These are phyloP conservation scores for Paramormyrops kingsleyae DNA, from an alignment of 2,113 vertebrate genomes.

Conservation along the genomic window DNA sequence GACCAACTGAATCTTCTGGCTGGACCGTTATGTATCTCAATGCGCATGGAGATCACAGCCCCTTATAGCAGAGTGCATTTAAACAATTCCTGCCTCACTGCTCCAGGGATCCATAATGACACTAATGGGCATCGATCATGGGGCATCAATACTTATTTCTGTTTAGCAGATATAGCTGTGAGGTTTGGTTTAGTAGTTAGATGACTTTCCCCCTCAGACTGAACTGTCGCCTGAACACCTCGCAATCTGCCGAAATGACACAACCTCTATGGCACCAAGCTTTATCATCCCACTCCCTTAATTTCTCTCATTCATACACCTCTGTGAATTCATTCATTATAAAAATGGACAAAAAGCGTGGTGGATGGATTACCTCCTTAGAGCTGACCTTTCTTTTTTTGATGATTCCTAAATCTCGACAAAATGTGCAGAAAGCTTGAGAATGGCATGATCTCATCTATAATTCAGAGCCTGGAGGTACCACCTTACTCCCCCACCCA, in stretches of 20 bases:
- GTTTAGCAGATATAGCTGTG: not conserved
- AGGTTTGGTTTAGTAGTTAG: not conserved
- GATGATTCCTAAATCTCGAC: not conserved
- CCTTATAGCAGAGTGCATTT: not conserved
- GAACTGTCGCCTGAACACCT: not conserved
- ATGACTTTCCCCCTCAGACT: not conserved
- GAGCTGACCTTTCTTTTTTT: not conserved
- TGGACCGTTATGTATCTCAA: not conserved
- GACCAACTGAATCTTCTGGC: not conserved
- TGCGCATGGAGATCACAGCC: not conserved
- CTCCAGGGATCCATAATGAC: not conserved
- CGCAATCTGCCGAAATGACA: not conserved
- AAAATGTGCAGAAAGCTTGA: not conserved
- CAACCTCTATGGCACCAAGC: not conserved
- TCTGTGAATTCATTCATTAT: not conserved
- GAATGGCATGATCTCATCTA: slow-evolving; percentile 7
- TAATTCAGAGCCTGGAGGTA: slow-evolving; percentile 3
- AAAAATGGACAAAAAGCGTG: not conserved
- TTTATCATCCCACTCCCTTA: not conserved
- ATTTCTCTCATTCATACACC: not conserved
- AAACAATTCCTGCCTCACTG: not conserved
- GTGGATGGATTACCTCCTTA: not conserved
- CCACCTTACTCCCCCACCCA: not conserved
- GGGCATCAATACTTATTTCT: not conserved
- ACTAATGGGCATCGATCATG: not conserved